A percentile compares a stretch with the other conserved stretches of the same genome.
These are phyloP conservation scores for Oxystoma pomonae DNA, from an alignment of 2,888 invertebrate species.

Conservation along the genomic window DNA sequence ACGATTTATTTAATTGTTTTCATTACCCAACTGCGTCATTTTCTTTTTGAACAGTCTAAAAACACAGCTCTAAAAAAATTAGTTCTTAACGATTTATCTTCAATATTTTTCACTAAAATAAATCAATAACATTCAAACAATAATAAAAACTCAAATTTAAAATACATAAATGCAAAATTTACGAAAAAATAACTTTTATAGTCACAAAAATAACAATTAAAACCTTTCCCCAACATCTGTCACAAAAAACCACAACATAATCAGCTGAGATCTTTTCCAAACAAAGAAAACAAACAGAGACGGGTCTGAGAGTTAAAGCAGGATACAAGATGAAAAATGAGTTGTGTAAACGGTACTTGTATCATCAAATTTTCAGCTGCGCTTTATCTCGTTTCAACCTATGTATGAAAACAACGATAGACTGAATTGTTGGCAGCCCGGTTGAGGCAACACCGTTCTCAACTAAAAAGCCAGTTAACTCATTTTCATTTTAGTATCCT, in stretches of 20 bases:
- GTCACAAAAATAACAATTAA: conserved; percentile 4
- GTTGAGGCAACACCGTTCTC: too few relatives aligned
- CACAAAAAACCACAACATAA: conserved; percentile 36
- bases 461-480: too few relatives aligned
- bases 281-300: conserved; percentile 21
- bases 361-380: too few relatives aligned
- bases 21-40: conserved; percentile 56
- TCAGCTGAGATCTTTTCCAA: conserved; percentile 37
- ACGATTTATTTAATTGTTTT: not conserved
- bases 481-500: too few relatives aligned
- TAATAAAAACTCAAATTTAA: not conserved
- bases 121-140: not conserved
- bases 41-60: conserved; percentile 39
- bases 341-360: too few relatives aligned
- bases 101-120: not conserved
- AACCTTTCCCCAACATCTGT: conserved; percentile 32
- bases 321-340: too few relatives aligned
- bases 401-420: too few relatives aligned
- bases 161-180: not conserved
- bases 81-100: not conserved
- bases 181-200: not conserved
- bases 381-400: too few relatives aligned
- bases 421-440: too few relatives aligned
- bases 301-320: not conserved
- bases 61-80: conserved; percentile 28